Evolutionary conservation across 2,113 vertebrate species (phyloP), one percentile per base, ranked within the genome.

Genomic region (Indicator indicator): DNA sequence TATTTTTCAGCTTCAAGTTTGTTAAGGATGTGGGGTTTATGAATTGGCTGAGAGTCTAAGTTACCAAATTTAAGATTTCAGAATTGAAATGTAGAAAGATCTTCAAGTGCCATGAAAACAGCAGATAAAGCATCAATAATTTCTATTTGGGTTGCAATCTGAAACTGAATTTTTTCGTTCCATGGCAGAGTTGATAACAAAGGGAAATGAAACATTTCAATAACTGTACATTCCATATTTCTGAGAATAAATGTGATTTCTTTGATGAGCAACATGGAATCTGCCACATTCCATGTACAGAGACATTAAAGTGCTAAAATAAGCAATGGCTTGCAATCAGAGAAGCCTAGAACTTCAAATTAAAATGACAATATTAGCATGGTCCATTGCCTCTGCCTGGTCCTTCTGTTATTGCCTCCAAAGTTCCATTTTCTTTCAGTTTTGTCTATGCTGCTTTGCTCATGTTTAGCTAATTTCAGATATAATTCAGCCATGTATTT

Each of bases 121-220:
- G 48, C 50, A 95, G 77, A 52, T 72, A 93, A 91, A 95, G 55
- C 85, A 77, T 86, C 89, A 93, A 90, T 83, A 86, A 79, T 87
- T 95, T 92, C 69, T 91, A 13, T 27, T 97, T 93, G 91, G 88
- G 72, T 81, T 90, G 73, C 82, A 95, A 91, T 93, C 75, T 93
- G 81, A 97, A 97, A 97, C 90, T 90, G 82, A 96, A 96, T 96
- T 95, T 70, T 96, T 83, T 93, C 48, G 58, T 93, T 94, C 83
- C 56, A 56, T 71, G n/a, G 70, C 19, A 89, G 95, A 95, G 93
- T 71, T 89, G 78, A 86, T 97, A 97, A 89, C 85, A 94, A 96
- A 95, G 78, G 42, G 83, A 96, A 97, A 58, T 38, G 69, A 96
- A 97, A 94, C 26, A 75, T 94, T 73, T 26, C 46, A 86, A 59